phyloP scores from a whole-genome alignment of 2,113 vertebrate genomes.

The Lycaon pictus region DNA sequence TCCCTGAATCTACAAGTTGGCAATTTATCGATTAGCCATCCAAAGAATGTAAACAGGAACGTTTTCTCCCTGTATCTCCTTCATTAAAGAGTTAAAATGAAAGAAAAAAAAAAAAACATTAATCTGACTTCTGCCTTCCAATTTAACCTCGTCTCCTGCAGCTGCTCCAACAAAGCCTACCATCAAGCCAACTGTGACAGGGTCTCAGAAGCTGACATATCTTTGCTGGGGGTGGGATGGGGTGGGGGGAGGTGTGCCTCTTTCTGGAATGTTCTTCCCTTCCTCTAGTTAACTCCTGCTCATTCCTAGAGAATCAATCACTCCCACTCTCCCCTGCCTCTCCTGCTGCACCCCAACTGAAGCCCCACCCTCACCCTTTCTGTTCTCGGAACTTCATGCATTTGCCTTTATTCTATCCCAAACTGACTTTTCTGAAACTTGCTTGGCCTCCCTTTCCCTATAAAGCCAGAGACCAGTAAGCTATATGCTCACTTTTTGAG shows the following conservation, averaged over 20 bases:
- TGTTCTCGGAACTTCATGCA: background rate
- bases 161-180: background rate
- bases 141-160: background rate
- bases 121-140: background rate
- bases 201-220: background rate
- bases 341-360: background rate
- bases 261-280: background rate
- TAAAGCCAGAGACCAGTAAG: background rate
- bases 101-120: background rate
- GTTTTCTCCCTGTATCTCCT: background rate
- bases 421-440: background rate
- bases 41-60: background rate
- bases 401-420: background rate
- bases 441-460: background rate
- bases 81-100: background rate
- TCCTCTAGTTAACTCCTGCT: background rate
- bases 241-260: background rate
- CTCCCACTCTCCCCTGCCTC: background rate
- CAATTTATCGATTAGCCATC: slow-evolving; percentile 24
- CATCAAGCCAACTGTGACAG: background rate
- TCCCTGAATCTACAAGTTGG: background rate
- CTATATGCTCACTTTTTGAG: background rate
- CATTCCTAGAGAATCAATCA: background rate
- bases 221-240: background rate
- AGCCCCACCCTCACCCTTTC: background rate